Evolutionary conservation across 2,113 vertebrate genomes (phyloP), one percentile per base, ranked within the genome.

Genomic region (Beaufortia kweichowensis): DNA sequence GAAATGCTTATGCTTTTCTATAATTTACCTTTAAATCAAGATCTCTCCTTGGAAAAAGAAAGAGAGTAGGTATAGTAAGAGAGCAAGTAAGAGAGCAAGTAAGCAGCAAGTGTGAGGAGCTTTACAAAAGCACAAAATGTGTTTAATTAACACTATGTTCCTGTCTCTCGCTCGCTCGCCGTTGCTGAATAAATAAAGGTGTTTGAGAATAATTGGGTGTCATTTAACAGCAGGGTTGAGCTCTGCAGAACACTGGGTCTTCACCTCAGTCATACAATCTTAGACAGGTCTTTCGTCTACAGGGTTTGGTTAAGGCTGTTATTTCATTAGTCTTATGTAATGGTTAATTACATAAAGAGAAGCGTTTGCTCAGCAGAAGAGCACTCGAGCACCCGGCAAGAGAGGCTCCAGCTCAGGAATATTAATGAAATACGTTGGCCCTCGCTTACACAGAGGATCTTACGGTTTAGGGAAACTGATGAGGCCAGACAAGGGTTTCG

Each of bases 311-410:
- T 17, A n/a, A 55, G 55, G 26, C 24, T 24, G 19, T 59, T 69
- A 70, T 82, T 60, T 50, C 39, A 57, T 82, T 75, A 75, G 64
- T 78, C 76, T 63, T 19, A 39, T 21, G 48, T 46, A 46, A 6
- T 46, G 48, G 59, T 78, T 78, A 78, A 78, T 21, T 71, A 71
- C 33, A 28, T 71, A 57, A 70, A 53, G 67, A 70, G 21, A 70
- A 26, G 24, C 24, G 15, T 15, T 26, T 35, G 28, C 48, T 41
- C 53, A 57, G 21, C 15, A 71, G 14, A 59, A 71, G 68, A 39
- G 67, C 59, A 71, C 76, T 75, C 14, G 1, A 70, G 29, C 28
- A 78, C 12, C 28, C 11, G 3, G 61, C 61, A 24, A 68, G 61
- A 53, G 61, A 48, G 2, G n/a, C 46, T 26, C 57, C 59, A 65